Evolutionary conservation across 2,888 invertebrate species (phyloP), one percentile per base, ranked within the genome.

Genomic region (Podabrus alpinus): DNA sequence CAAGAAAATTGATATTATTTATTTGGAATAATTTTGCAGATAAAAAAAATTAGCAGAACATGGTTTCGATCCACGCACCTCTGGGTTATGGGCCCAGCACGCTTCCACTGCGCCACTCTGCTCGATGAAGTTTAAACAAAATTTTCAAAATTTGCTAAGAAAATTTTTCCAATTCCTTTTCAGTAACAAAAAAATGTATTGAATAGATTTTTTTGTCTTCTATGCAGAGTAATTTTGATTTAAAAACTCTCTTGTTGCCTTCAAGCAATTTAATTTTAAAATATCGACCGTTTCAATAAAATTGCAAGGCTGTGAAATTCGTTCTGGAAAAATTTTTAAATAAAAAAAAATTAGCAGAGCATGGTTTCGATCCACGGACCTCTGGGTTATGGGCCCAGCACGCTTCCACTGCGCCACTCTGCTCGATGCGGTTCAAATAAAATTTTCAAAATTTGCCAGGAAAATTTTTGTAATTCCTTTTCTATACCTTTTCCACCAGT

Each of bases 11-110:
- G n/a, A n/a, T n/a, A n/a, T n/a, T 21, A 21, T 21, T 3, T 21
- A 21, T 3, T 21, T 21, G 7, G 7, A 3, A 21, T 5, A 21
- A 21, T 21, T 19, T 19, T 4, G 19, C 2, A 19, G 19, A 19
- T 19, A 59, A 70, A 70, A 70, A 74, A 61, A 15, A 11, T 13
- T 92, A 92, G 92, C 92, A 92, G 92, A 92, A 93, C 94, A 92
- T 94, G 92, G 93, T 94, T 94, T 94, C 94, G 93, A 93, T 94
- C 93, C 92, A 94, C 94, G 94, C 94, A 94, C 93, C 94, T 94
- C 94, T 94, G 94, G 94, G 93, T 93, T 93, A 93, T 93, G 92
- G 92, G 92, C 92, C 92, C 92, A 93, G 92, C 92, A 93, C 92
- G 92, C 92, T 92, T 93, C 92, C 92, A 92, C 92, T 93, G 93